Conservation (phyloP, 2,797 vertebrate genomes). For the Betta splendens region DNA sequence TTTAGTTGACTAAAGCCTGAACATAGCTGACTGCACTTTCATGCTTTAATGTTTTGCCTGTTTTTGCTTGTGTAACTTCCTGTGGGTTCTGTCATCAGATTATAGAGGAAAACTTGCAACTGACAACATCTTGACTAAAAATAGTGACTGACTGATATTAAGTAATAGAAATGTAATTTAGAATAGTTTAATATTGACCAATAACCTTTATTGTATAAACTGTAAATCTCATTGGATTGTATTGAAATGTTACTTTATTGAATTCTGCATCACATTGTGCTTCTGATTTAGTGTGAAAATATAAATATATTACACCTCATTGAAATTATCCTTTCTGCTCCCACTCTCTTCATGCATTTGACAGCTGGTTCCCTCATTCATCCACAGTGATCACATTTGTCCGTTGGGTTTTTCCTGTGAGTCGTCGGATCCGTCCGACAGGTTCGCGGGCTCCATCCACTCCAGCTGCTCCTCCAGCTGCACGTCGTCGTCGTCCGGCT, state of each 20-base stretch:
- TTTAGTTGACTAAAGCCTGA: too few relatives aligned
- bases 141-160: not conserved
- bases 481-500: slow-evolving; percentile 25
- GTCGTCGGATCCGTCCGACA: slow-evolving; percentile 49
- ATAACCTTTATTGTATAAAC: slow-evolving; percentile 63
- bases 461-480: slow-evolving; percentile 58
- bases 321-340: not conserved
- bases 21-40: not conserved
- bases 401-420: slow-evolving; percentile 49
- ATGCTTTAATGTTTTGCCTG: not conserved
- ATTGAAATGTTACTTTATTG: slow-evolving; percentile 24
- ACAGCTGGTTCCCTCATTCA: not conserved
- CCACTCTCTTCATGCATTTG: not conserved
- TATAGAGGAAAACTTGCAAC: not conserved
- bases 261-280: slow-evolving; percentile 12
- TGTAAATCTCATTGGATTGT: slow-evolving; percentile 32
- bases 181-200: slow-evolving; percentile 22
- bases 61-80: not conserved
- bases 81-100: slow-evolving; percentile 2
- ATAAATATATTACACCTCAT: slow-evolving; percentile 51
- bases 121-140: not conserved
- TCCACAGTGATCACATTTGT: slow-evolving; percentile 45
- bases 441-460: slow-evolving; percentile 49
- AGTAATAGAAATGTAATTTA: not conserved
- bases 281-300: slow-evolving; percentile 26